Evolutionary conservation across 2,888 invertebrate species (phyloP), one percentile per base, ranked within the genome.

Genomic region (Campoplex nolae): DNA sequence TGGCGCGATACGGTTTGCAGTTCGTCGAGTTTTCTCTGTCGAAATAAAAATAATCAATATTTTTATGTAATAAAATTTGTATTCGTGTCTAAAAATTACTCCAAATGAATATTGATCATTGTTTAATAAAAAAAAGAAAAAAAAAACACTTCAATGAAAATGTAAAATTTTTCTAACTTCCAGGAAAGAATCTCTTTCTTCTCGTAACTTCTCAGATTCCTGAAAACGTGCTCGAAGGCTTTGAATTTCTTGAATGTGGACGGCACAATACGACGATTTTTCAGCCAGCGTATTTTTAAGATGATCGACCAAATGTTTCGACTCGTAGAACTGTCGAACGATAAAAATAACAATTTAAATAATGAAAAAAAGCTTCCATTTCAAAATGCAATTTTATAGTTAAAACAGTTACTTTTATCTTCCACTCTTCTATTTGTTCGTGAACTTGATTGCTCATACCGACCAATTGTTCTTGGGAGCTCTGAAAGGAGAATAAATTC

Each of bases 101-200:
- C 42, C 42, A 7, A 9, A 42, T 9, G 42, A 42, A 8, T 42
- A 42, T 9, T 7, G 3, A 42, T 42, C 9, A 42, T 8, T 42
- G 9, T 74, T 56, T 9, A 54, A 0, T 4, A 18, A 0, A 18
- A 62, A 76, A 11, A 13, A 28, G 28, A 32, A 58, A 9, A 9
- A 6, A 54, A 7, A n/a, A 16, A 51, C 3, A 16, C 16, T 54
- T 1, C 0, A 54, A 68, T 42, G 16, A 45, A n/a, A 13, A 13
- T 23, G 11, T 2, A 54, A 54, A 51, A 42, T 23, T 42, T 54
- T 71, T 38, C 62, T 78, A n/a, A 92, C 92, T 62, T 74, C 71
- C n/a, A 92, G 87, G 28, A 62, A 2, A 16, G 86, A 88, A 67
- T 92, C 89, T 74, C 89, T 90, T 42, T 93, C 91, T n/a, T 76